Evolutionary conservation across 2,797 vertebrate genomes (phyloP).

Genomic region (Eospalax fontanierii): DNA sequence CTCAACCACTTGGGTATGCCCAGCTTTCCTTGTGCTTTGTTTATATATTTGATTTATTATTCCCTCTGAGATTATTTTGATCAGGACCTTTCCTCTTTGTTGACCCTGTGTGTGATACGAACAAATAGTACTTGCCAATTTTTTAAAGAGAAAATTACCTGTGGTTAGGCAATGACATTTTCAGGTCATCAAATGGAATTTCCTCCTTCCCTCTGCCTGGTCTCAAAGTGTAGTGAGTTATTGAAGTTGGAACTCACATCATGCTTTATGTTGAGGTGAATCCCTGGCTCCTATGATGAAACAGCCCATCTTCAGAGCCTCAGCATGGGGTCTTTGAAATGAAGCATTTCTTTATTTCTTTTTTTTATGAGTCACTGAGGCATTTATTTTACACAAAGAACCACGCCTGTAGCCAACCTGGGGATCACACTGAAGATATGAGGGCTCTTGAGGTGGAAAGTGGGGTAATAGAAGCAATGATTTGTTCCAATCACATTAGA

Average conservation of each 20-base stretch:
- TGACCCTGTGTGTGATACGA: neutral
- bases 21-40: neutral
- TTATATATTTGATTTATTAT: slow-evolving; percentile 14
- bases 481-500: slow-evolving; percentile 31
- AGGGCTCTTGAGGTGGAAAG: slow-evolving; percentile 73
- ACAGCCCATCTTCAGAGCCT: neutral
- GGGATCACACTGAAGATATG: too few species aligned
- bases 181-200: neutral
- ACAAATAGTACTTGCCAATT: neutral
- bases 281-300: neutral
- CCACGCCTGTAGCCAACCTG: too few species aligned
- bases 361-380: slow-evolving; percentile 66
- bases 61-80: slow-evolving; percentile 5
- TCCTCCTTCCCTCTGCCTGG: neutral
- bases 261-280: too few species aligned
- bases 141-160: neutral
- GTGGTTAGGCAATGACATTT: neutral
- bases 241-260: too few species aligned
- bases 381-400: too few species aligned
- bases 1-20: neutral
- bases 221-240: too few species aligned
- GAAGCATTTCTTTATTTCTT: neutral
- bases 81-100: neutral
- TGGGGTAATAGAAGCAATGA: slow-evolving; percentile 52
- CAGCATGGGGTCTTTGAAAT: neutral